phyloP scores from a whole-genome alignment of 2,113 vertebrate species.

The Embiotoca jacksoni region DNA sequence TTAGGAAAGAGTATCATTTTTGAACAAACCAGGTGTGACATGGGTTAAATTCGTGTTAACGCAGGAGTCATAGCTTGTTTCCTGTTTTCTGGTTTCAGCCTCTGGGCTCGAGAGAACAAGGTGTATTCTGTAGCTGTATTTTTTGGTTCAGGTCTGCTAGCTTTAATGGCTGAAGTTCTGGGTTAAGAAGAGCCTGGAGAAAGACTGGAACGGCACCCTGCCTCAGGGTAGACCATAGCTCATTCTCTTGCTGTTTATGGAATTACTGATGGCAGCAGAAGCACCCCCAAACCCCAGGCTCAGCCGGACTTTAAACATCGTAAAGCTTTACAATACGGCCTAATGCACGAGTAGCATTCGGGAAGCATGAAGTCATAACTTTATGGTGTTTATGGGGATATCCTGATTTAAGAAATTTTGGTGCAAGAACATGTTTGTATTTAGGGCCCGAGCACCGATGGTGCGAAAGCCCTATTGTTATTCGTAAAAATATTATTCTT shows the following conservation, averaged over 20 bases:
- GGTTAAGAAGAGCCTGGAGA: slow-evolving; percentile 46
- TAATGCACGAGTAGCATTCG: slow-evolving; percentile 11
- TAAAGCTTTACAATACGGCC: not conserved
- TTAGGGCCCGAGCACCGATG: too few relatives aligned
- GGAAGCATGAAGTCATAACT: slow-evolving; percentile 12
- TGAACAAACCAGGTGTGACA: slow-evolving; percentile 35
- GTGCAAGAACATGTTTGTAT: not conserved
- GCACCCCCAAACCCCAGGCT: slow-evolving; percentile 13
- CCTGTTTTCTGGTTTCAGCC: slow-evolving; percentile 20
- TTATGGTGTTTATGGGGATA: not conserved
- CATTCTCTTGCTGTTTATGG: slow-evolving; percentile 60
- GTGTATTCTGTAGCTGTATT: slow-evolving; percentile 67
- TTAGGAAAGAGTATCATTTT: slow-evolving; percentile 17
- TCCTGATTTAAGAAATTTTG: not conserved
- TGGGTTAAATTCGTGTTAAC: not conserved
- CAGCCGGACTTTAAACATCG: not conserved
- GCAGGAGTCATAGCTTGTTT: slow-evolving; percentile 12
- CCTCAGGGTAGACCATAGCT: slow-evolving; percentile 37
- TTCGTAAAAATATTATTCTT: too few relatives aligned
- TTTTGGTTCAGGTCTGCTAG: slow-evolving; percentile 79
- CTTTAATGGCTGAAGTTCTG: slow-evolving; percentile 66
- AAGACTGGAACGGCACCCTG: slow-evolving; percentile 34
- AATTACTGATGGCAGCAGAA: slow-evolving; percentile 41
- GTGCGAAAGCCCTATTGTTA: too few relatives aligned
- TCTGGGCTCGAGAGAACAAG: slow-evolving; percentile 49